These are phyloP conservation scores for Nestor notabilis DNA, from an alignment of 2,113 vertebrate genomes.

Conservation along the genomic window DNA sequence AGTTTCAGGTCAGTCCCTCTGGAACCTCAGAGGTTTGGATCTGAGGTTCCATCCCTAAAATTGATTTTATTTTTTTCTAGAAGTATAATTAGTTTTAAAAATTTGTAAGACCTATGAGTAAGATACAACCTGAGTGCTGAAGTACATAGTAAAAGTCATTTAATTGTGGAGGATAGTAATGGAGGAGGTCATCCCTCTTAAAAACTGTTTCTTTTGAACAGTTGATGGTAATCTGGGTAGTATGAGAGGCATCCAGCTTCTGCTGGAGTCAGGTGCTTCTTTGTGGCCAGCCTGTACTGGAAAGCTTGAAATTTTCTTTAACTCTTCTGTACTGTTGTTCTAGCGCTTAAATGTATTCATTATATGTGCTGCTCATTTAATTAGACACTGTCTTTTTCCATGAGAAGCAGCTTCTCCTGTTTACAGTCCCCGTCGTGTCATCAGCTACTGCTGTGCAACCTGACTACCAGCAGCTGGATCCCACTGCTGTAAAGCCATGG, in stretches of 20 bases:
- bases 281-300: neutral
- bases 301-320: neutral
- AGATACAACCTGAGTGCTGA: neutral
- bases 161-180: neutral
- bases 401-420: neutral
- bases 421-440: neutral
- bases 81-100: neutral
- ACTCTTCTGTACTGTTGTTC: neutral
- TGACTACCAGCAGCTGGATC: neutral
- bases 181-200: neutral
- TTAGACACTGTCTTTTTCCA: neutral
- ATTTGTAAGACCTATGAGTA: neutral
- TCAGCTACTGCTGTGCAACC: neutral
- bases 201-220: neutral
- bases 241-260: neutral
- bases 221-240: neutral
- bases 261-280: neutral
- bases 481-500: neutral
- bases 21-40: neutral
- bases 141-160: neutral
- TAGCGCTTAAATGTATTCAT: neutral
- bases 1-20: neutral
- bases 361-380: neutral
- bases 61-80: neutral
- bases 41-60: neutral